A percentile compares a stretch with the other conserved stretches of the same genome.
Evolutionary conservation across 2,888 invertebrate species (phyloP).

Genomic region (Sinhomidia bicolor): DNA sequence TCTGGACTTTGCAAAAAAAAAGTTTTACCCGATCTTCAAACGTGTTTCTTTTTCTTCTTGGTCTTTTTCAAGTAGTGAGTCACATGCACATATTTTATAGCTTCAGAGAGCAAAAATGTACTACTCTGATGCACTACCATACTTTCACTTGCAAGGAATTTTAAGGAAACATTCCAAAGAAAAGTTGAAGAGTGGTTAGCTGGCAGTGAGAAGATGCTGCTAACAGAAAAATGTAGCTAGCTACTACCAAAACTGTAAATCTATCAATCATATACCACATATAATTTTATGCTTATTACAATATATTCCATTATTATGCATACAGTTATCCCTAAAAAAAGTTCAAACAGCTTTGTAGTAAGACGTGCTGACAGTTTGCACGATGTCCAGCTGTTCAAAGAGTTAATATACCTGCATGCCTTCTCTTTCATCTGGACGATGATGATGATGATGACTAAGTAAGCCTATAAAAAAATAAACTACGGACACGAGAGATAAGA

Average conservation of each 20-base stretch:
- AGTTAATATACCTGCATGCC: neutral
- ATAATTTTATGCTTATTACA: neutral
- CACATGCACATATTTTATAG: no score
- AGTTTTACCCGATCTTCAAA: no score
- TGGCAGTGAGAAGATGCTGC: neutral
- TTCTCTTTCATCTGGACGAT: neutral
- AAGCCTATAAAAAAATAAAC: conserved; percentile 22
- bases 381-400: conserved; percentile 17
- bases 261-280: neutral
- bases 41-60: no score
- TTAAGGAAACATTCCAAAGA: neutral
- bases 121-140: no score
- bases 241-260: neutral
- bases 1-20: no score
- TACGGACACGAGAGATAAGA: conserved; percentile 15
- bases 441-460: neutral
- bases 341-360: neutral
- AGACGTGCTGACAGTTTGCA: conserved; percentile 24
- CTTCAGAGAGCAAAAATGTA: no score
- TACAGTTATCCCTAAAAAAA: neutral
- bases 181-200: neutral
- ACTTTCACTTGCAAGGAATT: neutral
- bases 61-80: no score
- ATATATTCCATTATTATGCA: neutral
- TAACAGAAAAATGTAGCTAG: no score